Evolutionary conservation across 2,888 invertebrate species (phyloP).

Genomic region (Zhuqinia jingwanae): DNA sequence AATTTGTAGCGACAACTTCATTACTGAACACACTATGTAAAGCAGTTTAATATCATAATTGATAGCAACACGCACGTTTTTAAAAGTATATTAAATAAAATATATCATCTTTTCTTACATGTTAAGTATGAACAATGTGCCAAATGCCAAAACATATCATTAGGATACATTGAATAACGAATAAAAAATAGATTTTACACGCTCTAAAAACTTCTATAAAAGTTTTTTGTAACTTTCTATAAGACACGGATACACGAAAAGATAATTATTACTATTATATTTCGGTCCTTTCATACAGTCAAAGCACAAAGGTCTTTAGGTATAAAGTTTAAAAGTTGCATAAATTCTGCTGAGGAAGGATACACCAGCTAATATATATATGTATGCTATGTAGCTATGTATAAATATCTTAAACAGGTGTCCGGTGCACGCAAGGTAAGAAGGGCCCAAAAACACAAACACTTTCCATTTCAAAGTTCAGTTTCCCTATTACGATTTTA

Average conservation of each 20-base stretch:
- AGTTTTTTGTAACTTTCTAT: constrained; percentile 64
- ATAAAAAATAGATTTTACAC: constrained; percentile 60
- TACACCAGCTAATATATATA: too few relatives aligned
- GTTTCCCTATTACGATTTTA: too few relatives aligned
- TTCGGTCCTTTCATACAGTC: constrained; percentile 17
- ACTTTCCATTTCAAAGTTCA: too few relatives aligned
- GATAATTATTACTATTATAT: constrained; percentile 30
- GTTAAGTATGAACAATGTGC: background rate
- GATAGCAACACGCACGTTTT: background rate
- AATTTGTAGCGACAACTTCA: background rate
- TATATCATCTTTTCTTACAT: background rate
- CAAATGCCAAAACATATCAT: constrained; percentile 6
- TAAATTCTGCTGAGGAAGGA: too few relatives aligned
- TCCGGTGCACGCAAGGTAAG: too few relatives aligned
- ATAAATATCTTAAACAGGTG: too few relatives aligned
- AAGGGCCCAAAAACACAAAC: too few relatives aligned
- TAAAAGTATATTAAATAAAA: background rate
- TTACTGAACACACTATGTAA: background rate
- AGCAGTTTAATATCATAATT: background rate
- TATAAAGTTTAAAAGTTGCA: too few relatives aligned
- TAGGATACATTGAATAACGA: background rate
- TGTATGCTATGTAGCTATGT: too few relatives aligned
- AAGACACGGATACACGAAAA: constrained; percentile 36
- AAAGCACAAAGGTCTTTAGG: too few relatives aligned
- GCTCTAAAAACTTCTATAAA: constrained; percentile 67